Evolutionary conservation across 2,888 invertebrate genomes (phyloP).

Genomic region (Amiota minor): DNA sequence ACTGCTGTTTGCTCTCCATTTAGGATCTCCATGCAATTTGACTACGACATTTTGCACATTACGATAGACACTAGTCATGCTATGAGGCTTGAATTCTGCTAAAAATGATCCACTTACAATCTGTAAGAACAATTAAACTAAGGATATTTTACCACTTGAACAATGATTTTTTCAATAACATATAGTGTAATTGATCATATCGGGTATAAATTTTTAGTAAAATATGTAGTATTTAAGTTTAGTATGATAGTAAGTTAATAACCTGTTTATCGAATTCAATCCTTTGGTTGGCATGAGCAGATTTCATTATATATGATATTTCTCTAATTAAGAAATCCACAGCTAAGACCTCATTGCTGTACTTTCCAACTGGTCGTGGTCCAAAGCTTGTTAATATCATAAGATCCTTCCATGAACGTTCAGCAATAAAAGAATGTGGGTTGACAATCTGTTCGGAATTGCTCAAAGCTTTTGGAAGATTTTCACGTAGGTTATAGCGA

Average conservation of each 20-base stretch:
- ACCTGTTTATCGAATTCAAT: slow-evolving; percentile 81
- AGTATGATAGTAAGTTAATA: not conserved
- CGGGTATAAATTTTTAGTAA: no score
- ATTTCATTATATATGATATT: slow-evolving; percentile 75
- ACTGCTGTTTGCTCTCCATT: slow-evolving; percentile 72
- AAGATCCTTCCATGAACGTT: slow-evolving; percentile 79
- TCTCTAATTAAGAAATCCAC: slow-evolving; percentile 78
- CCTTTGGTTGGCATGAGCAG: slow-evolving; percentile 76
- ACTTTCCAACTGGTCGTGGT: slow-evolving; percentile 81
- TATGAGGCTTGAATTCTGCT: slow-evolving; percentile 81
- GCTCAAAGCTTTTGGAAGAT: slow-evolving; percentile 56
- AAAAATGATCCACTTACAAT: slow-evolving; percentile 82
- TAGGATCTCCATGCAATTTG: slow-evolving; percentile 77
- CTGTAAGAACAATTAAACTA: slow-evolving; percentile 49
- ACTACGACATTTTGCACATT: slow-evolving; percentile 88
- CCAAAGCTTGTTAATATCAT: slow-evolving; percentile 78
- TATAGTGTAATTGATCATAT: not conserved
- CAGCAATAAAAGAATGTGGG: slow-evolving; percentile 76
- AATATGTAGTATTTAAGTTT: not conserved
- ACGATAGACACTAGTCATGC: slow-evolving; percentile 87
- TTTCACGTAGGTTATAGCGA: slow-evolving; percentile 56
- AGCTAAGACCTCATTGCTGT: slow-evolving; percentile 85
- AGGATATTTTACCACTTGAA: slow-evolving; percentile 40
- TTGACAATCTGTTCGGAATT: slow-evolving; percentile 56
- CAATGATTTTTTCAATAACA: slow-evolving; percentile 58